These are phyloP conservation scores for Zele albiditarsus DNA, from an alignment of 2,888 invertebrate species.

Conservation along the genomic window DNA sequence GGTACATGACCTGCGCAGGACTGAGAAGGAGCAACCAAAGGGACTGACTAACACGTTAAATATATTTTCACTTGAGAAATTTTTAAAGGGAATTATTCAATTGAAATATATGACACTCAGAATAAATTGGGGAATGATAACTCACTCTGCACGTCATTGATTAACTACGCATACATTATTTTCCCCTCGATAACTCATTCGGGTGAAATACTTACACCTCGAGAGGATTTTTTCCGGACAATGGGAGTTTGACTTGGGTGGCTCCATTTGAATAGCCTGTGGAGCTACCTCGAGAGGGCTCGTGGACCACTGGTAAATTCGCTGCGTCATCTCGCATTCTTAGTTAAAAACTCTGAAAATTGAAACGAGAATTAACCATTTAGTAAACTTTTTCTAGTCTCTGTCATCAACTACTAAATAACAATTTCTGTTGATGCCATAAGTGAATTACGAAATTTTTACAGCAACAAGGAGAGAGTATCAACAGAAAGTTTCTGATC, in stretches of 20 bases:
- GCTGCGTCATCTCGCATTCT: conserved; percentile 72
- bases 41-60: background rate
- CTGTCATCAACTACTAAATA: background rate
- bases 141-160: background rate
- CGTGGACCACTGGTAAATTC: conserved; percentile 71
- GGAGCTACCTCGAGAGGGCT: conserved; percentile 66
- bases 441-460: background rate
- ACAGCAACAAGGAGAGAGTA: background rate
- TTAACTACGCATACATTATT: background rate
- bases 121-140: background rate
- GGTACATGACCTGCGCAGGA: conserved; percentile 47
- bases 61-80: background rate
- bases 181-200: background rate
- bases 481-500: background rate
- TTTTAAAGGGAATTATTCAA: background rate
- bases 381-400: background rate
- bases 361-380: conserved; percentile 40
- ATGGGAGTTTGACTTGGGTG: conserved; percentile 65
- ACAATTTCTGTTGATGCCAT: background rate
- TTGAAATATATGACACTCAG: background rate
- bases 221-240: conserved; percentile 67
- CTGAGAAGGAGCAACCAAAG: background rate
- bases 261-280: conserved; percentile 69
- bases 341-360: conserved; percentile 69
- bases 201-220: conserved; percentile 66